Evolutionary conservation across 2,113 vertebrate genomes (phyloP).

Genomic region (Silurus asotus): DNA sequence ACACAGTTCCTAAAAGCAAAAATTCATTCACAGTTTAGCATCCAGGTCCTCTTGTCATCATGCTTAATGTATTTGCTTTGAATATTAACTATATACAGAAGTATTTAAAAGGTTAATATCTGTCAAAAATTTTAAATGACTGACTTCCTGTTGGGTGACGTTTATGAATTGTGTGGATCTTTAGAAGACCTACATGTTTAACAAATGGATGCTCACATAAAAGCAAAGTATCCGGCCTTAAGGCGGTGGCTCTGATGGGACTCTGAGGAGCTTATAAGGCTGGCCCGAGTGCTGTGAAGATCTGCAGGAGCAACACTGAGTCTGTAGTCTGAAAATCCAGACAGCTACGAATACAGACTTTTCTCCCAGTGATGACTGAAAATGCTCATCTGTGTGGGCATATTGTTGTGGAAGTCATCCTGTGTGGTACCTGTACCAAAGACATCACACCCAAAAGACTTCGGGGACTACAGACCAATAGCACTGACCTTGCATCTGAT

Average conservation of each 20-base stretch:
- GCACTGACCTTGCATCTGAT: too few relatives aligned
- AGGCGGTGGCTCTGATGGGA: neutral
- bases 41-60: neutral
- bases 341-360: conserved; percentile 31
- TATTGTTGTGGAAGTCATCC: too few relatives aligned
- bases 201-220: neutral
- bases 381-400: neutral
- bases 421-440: too few relatives aligned
- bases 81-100: neutral
- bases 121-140: neutral
- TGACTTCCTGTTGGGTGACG: neutral
- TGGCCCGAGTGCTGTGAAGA: neutral
- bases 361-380: conserved; percentile 17
- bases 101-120: neutral
- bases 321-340: conserved; percentile 19
- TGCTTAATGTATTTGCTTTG: neutral
- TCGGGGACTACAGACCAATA: too few relatives aligned
- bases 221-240: neutral
- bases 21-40: neutral
- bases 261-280: conserved; percentile 42
- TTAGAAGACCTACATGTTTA: neutral
- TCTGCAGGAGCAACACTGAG: conserved; percentile 20
- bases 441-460: too few relatives aligned
- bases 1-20: neutral
- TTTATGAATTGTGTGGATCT: neutral